Percentiles rank a stretch among this genome's conserved stretches.
These are phyloP conservation scores for Rachycentron canadum DNA, from an alignment of 2,797 vertebrate species.

Conservation along the genomic window DNA sequence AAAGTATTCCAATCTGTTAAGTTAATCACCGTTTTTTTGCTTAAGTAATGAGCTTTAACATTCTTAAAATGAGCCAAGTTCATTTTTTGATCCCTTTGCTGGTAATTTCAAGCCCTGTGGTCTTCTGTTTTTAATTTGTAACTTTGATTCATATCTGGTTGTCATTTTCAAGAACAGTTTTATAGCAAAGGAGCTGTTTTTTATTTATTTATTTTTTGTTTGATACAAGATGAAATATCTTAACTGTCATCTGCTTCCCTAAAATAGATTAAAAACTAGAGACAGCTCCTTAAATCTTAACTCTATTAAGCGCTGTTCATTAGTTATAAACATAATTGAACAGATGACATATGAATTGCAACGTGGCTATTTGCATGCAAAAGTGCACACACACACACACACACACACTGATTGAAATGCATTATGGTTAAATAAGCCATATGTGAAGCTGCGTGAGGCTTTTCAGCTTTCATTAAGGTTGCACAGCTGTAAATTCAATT, in stretches of 20 bases:
- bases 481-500: slow-evolving; percentile 34
- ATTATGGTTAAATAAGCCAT: slow-evolving; percentile 22
- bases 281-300: slow-evolving; percentile 20
- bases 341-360: slow-evolving; percentile 48
- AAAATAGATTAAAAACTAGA: slow-evolving; percentile 31
- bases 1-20: slow-evolving; percentile 51
- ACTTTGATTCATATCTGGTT: slow-evolving; percentile 36
- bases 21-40: slow-evolving; percentile 58
- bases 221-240: slow-evolving; percentile 32
- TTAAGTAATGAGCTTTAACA: slow-evolving; percentile 50
- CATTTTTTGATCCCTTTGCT: slow-evolving; percentile 27
- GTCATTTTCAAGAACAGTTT: slow-evolving; percentile 26
- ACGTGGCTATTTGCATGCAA: slow-evolving; percentile 30
- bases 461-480: slow-evolving; percentile 37
- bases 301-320: slow-evolving; percentile 31
- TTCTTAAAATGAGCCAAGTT: slow-evolving; percentile 33
- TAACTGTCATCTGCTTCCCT: background rate
- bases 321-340: slow-evolving; percentile 56
- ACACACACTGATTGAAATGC: slow-evolving; percentile 18
- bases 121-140: slow-evolving; percentile 41
- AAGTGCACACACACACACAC: background rate
- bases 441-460: slow-evolving; percentile 23
- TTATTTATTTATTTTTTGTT: background rate
- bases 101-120: slow-evolving; percentile 39
- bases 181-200: background rate